These are phyloP conservation scores for Salvelinus sp. DNA, from an alignment of 2,113 vertebrate genomes.

Conservation along the genomic window DNA sequence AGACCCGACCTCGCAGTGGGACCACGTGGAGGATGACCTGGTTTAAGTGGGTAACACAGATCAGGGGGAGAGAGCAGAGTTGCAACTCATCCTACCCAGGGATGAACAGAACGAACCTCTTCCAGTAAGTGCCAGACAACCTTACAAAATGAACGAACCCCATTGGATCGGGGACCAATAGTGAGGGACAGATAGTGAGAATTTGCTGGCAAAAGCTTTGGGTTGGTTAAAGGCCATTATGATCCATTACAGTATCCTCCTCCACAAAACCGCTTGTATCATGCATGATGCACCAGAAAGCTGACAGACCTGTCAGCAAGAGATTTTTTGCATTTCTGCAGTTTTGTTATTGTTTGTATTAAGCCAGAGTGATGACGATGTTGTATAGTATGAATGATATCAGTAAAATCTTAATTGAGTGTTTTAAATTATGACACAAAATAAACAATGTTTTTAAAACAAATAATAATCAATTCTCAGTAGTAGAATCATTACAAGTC, in stretches of 20 bases:
- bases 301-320: too few relatives aligned
- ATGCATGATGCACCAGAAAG: too few relatives aligned
- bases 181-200: too few relatives aligned
- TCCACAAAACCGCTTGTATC: too few relatives aligned
- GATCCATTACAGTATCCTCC: not conserved
- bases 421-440: not conserved
- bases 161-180: too few relatives aligned
- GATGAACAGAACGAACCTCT: not conserved
- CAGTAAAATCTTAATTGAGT: not conserved
- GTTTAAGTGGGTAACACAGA: slow-evolving; percentile 6
- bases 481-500: not conserved
- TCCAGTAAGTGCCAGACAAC: slow-evolving; percentile 17
- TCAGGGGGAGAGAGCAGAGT: not conserved
- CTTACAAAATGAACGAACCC: not conserved
- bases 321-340: not conserved
- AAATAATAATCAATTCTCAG: not conserved
- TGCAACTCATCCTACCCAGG: not conserved
- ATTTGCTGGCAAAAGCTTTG: too few relatives aligned
- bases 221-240: not conserved
- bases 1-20: not conserved
- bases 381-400: not conserved
- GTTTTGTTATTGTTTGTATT: not conserved
- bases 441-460: not conserved
- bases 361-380: not conserved
- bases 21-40: slow-evolving; percentile 36